Evolutionary conservation across 1,140 invertebrate species (phyloP).

Genomic region (Bombus soroeensis): DNA sequence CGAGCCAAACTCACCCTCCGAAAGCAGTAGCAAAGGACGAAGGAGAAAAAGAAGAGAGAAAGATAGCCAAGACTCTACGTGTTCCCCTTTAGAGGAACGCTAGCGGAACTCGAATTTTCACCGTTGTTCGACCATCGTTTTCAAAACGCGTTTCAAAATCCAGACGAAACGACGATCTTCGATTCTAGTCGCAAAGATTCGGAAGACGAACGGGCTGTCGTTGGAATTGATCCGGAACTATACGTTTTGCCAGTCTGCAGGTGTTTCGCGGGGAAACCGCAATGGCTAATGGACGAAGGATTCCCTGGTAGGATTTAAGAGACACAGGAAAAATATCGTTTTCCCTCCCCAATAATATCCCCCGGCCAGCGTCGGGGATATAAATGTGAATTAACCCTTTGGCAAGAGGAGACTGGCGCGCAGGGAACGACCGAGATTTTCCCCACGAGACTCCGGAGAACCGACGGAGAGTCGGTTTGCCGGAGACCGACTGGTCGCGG

Average conservation of each 20-base stretch:
- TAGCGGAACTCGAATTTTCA: background rate
- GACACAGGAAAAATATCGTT: constrained; percentile 27
- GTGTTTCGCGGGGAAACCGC: constrained; percentile 4
- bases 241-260: background rate
- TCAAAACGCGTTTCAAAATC: background rate
- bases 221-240: background rate
- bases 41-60: background rate
- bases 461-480: constrained; percentile 15
- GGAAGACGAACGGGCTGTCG: too few species aligned
- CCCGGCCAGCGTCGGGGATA: constrained; percentile 8
- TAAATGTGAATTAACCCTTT: constrained; percentile 69
- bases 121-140: too few species aligned
- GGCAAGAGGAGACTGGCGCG: background rate
- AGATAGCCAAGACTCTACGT: background rate
- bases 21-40: constrained; percentile 52
- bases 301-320: constrained; percentile 25
- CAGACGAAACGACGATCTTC: background rate
- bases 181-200: too few species aligned
- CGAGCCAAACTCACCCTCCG: constrained; percentile 67
- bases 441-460: constrained; percentile 25
- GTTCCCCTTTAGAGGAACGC: constrained; percentile 37
- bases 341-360: constrained; percentile 25
- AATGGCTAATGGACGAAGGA: constrained; percentile 22
- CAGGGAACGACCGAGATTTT: constrained; percentile 52
- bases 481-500: too few species aligned